These are phyloP conservation scores for Andrena fulva DNA, from an alignment of 2,888 invertebrate genomes.

Conservation along the genomic window DNA sequence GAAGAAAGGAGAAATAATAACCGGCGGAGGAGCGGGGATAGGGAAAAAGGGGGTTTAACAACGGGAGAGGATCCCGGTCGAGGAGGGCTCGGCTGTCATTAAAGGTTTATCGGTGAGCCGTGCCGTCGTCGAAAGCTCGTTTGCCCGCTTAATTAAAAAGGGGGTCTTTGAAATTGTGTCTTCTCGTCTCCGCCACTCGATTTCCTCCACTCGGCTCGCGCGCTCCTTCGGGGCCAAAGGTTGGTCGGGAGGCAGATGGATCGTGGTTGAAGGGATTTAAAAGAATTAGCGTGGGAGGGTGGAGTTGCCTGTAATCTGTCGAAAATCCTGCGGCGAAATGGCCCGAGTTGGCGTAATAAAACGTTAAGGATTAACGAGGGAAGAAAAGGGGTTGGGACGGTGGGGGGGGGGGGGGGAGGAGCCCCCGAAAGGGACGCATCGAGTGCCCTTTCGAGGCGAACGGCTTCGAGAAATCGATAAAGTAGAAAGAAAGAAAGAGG, in stretches of 20 bases:
- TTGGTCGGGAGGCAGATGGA: slow-evolving; percentile 35
- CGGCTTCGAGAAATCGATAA: background rate
- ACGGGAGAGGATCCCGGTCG: slow-evolving; percentile 9
- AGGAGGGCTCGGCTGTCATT: slow-evolving; percentile 47
- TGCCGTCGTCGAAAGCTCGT: slow-evolving; percentile 58
- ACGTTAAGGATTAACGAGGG: slow-evolving; percentile 14
- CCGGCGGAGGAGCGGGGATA: background rate
- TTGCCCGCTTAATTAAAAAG: slow-evolving; percentile 68
- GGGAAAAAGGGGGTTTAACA: slow-evolving; percentile 10
- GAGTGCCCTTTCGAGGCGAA: background rate
- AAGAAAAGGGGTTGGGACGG: background rate
- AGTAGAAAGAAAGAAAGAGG: no score
- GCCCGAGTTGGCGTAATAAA: slow-evolving; percentile 19
- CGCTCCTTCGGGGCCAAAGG: slow-evolving; percentile 33
- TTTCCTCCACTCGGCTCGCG: background rate
- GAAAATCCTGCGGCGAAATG: slow-evolving; percentile 33
- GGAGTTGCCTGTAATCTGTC: slow-evolving; percentile 35
- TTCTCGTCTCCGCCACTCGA: slow-evolving; percentile 19
- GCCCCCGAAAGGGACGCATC: background rate
- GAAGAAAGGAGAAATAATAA: background rate
- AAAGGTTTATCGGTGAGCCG: slow-evolving; percentile 64
- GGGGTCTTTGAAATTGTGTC: slow-evolving; percentile 47
- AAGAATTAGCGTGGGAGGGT: slow-evolving; percentile 41
- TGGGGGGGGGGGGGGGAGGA: background rate
- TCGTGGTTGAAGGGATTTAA: slow-evolving; percentile 44